These are phyloP conservation scores for Oreonectes daqikongensis DNA, from an alignment of 2,797 vertebrate species.

Conservation along the genomic window DNA sequence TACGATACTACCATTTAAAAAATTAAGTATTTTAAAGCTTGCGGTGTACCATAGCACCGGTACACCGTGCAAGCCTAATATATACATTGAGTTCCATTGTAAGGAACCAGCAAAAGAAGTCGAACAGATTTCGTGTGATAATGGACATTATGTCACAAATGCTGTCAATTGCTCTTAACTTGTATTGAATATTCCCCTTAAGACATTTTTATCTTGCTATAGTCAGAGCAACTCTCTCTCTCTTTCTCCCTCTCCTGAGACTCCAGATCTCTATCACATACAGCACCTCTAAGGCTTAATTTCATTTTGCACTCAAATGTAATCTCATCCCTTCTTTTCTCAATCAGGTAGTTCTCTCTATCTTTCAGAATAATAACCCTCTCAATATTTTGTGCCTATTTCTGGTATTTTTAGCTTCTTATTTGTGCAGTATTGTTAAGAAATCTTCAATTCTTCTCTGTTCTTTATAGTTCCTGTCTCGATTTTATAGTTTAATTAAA, in stretches of 20 bases:
- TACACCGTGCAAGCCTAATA: no score
- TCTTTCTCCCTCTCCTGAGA: neutral
- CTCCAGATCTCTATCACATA: slow-evolving; percentile 5
- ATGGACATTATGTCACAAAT: neutral
- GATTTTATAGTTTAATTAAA: slow-evolving; percentile 34
- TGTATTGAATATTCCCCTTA: neutral
- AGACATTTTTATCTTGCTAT: neutral
- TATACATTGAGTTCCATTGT: neutral
- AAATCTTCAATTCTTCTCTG: slow-evolving; percentile 3
- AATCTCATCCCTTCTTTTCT: slow-evolving; percentile 11
- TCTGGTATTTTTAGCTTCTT: slow-evolving; percentile 17
- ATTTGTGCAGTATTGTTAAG: slow-evolving; percentile 22
- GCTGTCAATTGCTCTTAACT: neutral
- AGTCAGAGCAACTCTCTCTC: neutral
- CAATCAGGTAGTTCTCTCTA: slow-evolving; percentile 17
- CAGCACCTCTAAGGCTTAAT: slow-evolving; percentile 6
- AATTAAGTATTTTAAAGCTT: no score
- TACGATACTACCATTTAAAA: no score
- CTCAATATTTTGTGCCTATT: slow-evolving; percentile 5
- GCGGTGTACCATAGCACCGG: no score
- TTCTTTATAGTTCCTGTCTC: slow-evolving; percentile 22
- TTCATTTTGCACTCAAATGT: slow-evolving; percentile 27
- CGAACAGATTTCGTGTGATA: neutral
- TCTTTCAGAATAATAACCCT: slow-evolving; percentile 19
- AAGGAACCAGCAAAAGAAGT: neutral